These are phyloP conservation scores for Nicator chloris DNA, from an alignment of 2,113 vertebrate genomes.

Conservation along the genomic window DNA sequence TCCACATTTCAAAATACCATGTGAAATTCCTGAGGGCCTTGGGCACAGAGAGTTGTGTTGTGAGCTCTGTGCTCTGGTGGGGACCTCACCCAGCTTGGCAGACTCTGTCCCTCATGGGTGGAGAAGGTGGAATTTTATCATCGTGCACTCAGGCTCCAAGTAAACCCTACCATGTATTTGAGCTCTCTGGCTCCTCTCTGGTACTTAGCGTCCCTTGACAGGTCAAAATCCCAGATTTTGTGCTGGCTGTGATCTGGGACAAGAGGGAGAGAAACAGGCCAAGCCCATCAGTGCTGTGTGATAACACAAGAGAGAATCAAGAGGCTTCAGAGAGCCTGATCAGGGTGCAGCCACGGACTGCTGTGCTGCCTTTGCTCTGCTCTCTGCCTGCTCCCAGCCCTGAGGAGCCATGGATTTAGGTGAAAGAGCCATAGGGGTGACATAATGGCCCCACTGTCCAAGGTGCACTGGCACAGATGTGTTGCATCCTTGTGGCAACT, in stretches of 20 bases:
- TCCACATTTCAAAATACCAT: not conserved
- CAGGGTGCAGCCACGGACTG: not conserved
- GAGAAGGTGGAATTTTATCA: not conserved
- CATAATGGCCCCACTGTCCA: not conserved
- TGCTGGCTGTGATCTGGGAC: not conserved
- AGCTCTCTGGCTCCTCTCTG: not conserved
- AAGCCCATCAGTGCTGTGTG: rapidly evolving
- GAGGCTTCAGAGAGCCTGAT: not conserved
- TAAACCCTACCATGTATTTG: not conserved
- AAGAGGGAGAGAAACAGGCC: not conserved
- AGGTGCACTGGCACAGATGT: not conserved
- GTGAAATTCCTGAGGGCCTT: too few species aligned
- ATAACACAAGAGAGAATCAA: not conserved
- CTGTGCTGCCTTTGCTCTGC: not conserved
- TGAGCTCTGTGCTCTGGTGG: not conserved
- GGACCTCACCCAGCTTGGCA: not conserved
- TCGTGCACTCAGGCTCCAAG: rapidly evolving
- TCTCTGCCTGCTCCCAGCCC: rapidly evolving
- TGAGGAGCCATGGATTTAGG: rapidly evolving
- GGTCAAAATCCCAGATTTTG: not conserved
- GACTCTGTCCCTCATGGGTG: rapidly evolving
- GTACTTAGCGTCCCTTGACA: not conserved
- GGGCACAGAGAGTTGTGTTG: not conserved
- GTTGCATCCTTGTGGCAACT: not conserved
- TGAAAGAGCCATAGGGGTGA: not conserved